Percentiles rank a stretch among this genome's conserved stretches.
Evolutionary conservation across 1,140 invertebrate genomes (phyloP).

Genomic region (Papilio aristodemus): DNA sequence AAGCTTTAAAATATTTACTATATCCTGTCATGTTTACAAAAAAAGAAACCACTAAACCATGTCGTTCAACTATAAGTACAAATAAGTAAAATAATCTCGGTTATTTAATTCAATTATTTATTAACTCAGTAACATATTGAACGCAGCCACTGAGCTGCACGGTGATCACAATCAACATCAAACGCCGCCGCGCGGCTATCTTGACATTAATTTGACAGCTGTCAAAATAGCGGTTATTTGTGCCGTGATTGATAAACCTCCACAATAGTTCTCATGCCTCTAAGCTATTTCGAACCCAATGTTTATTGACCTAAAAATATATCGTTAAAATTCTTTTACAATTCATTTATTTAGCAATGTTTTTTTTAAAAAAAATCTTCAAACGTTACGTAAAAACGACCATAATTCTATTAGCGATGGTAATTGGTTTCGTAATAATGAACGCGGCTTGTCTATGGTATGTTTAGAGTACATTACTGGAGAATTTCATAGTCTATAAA

Average conservation of each 20-base stretch:
- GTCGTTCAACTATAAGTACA: not conserved
- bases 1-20: not conserved
- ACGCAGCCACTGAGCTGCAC: conserved; percentile 14
- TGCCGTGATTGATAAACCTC: conserved; percentile 24
- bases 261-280: conserved; percentile 14
- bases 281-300: conserved; percentile 1
- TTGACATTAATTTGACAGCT: conserved; percentile 35
- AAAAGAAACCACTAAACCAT: not conserved
- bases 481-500: conserved; percentile 28
- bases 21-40: not conserved
- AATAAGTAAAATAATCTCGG: not conserved
- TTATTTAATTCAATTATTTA: conserved; percentile 30
- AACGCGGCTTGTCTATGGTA: conserved; percentile 19
- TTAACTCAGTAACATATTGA: conserved; percentile 19
- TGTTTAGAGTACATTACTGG: conserved; percentile 29
- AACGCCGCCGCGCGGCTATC: conserved; percentile 22
- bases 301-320: conserved; percentile 23
- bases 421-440: conserved; percentile 30
- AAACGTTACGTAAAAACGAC: conserved; percentile 12
- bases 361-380: conserved; percentile 8
- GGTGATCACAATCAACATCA: conserved; percentile 22
- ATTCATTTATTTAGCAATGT: not conserved
- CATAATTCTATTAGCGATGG: conserved; percentile 31
- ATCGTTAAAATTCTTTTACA: conserved; percentile 7
- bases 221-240: conserved; percentile 28